phyloP scores from a whole-genome alignment of 2,797 vertebrate species.

The Halcyon badia region DNA sequence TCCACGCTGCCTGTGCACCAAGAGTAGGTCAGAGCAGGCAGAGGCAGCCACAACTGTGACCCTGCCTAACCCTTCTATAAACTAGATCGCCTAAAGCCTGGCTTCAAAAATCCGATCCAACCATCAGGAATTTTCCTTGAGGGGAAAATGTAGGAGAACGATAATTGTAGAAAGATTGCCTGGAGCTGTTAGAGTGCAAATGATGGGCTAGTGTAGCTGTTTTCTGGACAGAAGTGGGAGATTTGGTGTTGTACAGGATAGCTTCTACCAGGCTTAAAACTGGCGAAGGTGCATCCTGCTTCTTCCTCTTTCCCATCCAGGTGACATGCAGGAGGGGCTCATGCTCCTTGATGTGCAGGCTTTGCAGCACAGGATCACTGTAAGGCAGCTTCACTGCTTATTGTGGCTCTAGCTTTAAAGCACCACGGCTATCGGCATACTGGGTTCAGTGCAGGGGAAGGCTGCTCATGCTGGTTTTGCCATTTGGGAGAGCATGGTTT shows the following conservation, averaged over 20 bases:
- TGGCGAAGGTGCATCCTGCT: background rate
- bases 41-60: slow-evolving; percentile 25
- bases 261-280: background rate
- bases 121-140: slow-evolving; percentile 33
- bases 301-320: background rate
- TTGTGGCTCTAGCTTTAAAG: background rate
- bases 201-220: background rate
- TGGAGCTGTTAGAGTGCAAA: background rate
- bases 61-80: slow-evolving; percentile 5
- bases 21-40: slow-evolving; percentile 19
- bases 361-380: background rate
- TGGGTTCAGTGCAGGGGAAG: background rate
- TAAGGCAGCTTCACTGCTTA: background rate
- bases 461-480: slow-evolving; percentile 37
- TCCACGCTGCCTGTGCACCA: background rate
- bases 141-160: background rate
- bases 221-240: background rate
- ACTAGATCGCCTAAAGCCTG: background rate
- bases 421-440: background rate
- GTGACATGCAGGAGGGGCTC: background rate
- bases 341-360: background rate
- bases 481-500: background rate
- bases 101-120: slow-evolving; percentile 22
- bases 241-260: background rate
- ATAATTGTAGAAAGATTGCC: background rate